phyloP scores from a whole-genome alignment of 2,888 invertebrate genomes.

The Oxycera nigricornis region DNA sequence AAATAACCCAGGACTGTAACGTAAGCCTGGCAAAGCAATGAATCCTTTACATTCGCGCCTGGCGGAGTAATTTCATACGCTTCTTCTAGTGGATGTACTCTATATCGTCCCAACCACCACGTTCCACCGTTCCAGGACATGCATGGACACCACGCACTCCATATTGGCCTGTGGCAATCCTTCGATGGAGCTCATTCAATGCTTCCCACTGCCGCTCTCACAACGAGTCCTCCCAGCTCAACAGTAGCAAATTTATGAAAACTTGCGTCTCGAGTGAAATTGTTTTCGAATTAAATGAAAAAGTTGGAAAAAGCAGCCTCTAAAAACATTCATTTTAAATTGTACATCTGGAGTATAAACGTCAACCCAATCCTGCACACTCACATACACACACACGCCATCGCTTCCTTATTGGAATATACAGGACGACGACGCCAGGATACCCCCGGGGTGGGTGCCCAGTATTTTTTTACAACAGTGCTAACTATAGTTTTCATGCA shows the following conservation, averaged over 20 bases:
- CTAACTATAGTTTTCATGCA: background rate
- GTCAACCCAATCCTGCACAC: background rate
- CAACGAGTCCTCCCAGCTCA: conserved; percentile 28
- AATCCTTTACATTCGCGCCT: conserved; percentile 31
- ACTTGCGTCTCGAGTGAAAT: conserved; percentile 31
- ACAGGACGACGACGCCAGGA: background rate
- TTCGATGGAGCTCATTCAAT: background rate
- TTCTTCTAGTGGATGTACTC: conserved; percentile 4
- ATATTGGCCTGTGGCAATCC: background rate
- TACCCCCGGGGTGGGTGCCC: background rate
- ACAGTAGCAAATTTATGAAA: conserved; percentile 36
- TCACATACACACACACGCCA: background rate
- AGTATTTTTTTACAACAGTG: background rate
- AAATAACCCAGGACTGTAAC: background rate
- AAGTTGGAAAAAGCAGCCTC: background rate
- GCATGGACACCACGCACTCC: too few species aligned
- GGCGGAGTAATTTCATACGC: conserved; percentile 15
- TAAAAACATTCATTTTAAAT: conserved; percentile 1
- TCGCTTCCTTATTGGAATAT: background rate
- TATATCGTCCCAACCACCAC: background rate
- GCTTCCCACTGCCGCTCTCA: background rate
- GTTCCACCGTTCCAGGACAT: too few species aligned
- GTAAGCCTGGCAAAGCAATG: conserved; percentile 17
- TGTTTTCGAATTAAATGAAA: conserved; percentile 40
- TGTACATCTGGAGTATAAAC: conserved; percentile 10